A percentile compares a stretch with the other conserved stretches of the same genome.
These are phyloP conservation scores for Brienomyrus brachyistius DNA, from an alignment of 2,113 vertebrate species.

Conservation along the genomic window DNA sequence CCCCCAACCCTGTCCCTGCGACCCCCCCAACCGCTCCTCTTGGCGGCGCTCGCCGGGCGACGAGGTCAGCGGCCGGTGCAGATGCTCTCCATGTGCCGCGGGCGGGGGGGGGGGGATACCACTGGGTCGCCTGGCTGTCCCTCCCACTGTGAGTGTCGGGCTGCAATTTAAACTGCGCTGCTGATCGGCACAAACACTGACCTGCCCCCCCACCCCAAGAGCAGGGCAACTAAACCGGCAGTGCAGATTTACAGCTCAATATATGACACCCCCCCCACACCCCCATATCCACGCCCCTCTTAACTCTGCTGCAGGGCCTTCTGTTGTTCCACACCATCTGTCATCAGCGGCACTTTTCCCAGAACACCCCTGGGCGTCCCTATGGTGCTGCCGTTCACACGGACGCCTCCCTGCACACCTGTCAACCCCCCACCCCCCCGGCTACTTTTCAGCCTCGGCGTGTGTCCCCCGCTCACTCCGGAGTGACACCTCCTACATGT, in stretches of 20 bases:
- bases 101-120: not conserved
- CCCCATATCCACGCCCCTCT: not conserved
- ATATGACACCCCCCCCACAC: not conserved
- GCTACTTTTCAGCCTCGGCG: not conserved
- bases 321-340: conserved; percentile 15
- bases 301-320: not conserved
- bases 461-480: not conserved
- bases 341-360: conserved; percentile 6
- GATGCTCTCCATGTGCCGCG: not conserved
- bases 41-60: not conserved
- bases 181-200: not conserved
- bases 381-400: not conserved
- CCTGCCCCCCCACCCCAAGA: not conserved
- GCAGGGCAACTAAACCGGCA: not conserved
- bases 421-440: not conserved
- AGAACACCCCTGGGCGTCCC: conserved; percentile 5
- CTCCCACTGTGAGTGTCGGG: not conserved
- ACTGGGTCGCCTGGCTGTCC: not conserved
- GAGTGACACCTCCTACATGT: not conserved
- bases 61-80: not conserved
- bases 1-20: not conserved
- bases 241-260: conserved; percentile 6
- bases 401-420: conserved; percentile 8
- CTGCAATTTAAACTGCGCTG: not conserved
- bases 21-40: not conserved